A percentile compares a stretch with the other conserved stretches of the same genome.
Evolutionary conservation across 2,113 vertebrate genomes (phyloP).

Genomic region (Megaceryle maxima): DNA sequence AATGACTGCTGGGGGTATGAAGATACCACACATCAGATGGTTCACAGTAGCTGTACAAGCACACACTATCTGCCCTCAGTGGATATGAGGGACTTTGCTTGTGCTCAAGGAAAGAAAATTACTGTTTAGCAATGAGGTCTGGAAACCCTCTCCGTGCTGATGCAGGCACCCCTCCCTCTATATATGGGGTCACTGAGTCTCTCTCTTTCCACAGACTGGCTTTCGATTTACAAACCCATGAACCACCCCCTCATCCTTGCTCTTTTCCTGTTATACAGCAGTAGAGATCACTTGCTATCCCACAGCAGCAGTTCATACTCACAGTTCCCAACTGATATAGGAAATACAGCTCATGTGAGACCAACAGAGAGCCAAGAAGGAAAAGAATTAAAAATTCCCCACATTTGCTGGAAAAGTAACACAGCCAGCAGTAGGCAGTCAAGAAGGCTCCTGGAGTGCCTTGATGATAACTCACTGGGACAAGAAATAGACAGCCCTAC

Average conservation of each 20-base stretch:
- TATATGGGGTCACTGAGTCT: background rate
- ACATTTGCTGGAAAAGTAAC: too few species aligned
- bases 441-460: too few species aligned
- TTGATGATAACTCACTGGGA: too few species aligned
- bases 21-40: background rate
- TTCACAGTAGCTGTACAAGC: background rate
- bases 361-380: background rate
- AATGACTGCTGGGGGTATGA: background rate
- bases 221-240: background rate
- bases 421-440: too few species aligned
- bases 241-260: background rate
- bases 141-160: background rate
- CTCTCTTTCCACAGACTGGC: background rate
- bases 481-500: too few species aligned
- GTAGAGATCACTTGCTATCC: background rate
- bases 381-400: background rate
- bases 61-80: rapidly evolving
- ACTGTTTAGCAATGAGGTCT: background rate
- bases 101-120: background rate
- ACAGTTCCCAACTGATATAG: background rate
- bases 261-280: background rate
- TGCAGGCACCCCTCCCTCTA: background rate
- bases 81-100: background rate
- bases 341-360: rapidly evolving
- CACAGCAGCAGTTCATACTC: background rate